These are phyloP conservation scores for Salpingus planirostris DNA, from an alignment of 2,888 invertebrate genomes.

Conservation along the genomic window DNA sequence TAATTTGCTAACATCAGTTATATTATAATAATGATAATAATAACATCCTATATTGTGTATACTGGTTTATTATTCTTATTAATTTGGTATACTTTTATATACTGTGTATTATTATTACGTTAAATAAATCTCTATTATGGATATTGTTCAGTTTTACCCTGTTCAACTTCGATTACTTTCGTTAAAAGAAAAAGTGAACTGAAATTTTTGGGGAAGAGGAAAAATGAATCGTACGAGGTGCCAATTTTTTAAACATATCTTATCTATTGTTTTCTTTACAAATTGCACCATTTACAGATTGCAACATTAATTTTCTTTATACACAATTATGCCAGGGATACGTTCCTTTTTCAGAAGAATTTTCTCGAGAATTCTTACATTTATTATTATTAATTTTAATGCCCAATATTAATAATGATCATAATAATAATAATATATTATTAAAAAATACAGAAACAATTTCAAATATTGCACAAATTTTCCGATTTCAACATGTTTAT, in stretches of 20 bases:
- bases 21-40: too few relatives aligned
- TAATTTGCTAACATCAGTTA: conserved; percentile 16
- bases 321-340: conserved; percentile 43
- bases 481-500: not conserved
- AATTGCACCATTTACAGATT: conserved; percentile 41
- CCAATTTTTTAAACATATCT: conserved; percentile 23
- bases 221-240: conserved; percentile 36
- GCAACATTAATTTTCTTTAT: conserved; percentile 38
- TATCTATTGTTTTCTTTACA: conserved; percentile 35
- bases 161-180: conserved; percentile 27
- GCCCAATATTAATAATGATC: conserved; percentile 18
- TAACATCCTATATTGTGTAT: conserved; percentile 20
- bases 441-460: conserved; percentile 13
- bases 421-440: conserved; percentile 15
- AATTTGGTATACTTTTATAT: conserved; percentile 30
- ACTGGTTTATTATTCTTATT: conserved; percentile 21
- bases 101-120: conserved; percentile 18
- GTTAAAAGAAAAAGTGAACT: conserved; percentile 2
- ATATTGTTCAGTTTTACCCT: conserved; percentile 41
- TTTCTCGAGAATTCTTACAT: conserved; percentile 21
- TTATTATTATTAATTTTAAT: conserved; percentile 18
- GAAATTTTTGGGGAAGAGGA: conserved; percentile 8
- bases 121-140: conserved; percentile 38
- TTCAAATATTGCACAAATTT: conserved; percentile 16
- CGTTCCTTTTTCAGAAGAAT: conserved; percentile 38